Conservation (phyloP, 2,797 vertebrate genomes). For the Harpagifer antarcticus region DNA sequence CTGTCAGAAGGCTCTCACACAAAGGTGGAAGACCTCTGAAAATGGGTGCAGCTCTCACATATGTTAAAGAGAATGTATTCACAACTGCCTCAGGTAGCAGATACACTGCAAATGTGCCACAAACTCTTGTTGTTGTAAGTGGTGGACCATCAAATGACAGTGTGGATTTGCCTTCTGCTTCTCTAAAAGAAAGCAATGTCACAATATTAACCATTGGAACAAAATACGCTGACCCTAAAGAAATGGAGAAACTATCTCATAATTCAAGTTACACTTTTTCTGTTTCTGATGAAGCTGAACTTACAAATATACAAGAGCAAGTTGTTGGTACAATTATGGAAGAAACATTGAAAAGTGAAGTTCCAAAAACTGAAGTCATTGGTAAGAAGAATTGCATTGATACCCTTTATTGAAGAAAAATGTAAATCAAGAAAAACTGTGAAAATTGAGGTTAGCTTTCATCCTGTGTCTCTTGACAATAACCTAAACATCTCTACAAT, state of each 20-base stretch:
- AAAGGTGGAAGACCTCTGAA: conserved; percentile 74
- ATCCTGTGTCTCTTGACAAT: background rate
- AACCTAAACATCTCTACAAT: conserved; percentile 18
- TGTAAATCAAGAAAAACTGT: too few relatives aligned
- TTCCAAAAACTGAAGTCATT: conserved; percentile 6
- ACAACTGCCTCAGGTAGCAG: conserved; percentile 68
- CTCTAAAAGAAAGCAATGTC: conserved; percentile 59
- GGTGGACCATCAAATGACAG: conserved; percentile 65
- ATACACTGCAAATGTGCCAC: conserved; percentile 53
- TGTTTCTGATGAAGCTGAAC: conserved; percentile 56
- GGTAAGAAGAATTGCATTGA: conserved; percentile 29
- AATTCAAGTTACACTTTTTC: conserved; percentile 25
- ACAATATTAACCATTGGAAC: conserved; percentile 68
- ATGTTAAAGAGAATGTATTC: conserved; percentile 71
- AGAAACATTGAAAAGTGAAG: conserved; percentile 1
- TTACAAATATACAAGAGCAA: conserved; percentile 48
- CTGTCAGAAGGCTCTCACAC: conserved; percentile 69
- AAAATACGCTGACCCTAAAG: conserved; percentile 57
- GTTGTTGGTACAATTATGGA: conserved; percentile 42
- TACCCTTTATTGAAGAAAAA: background rate
- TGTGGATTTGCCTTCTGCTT: conserved; percentile 47
- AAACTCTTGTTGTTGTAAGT: conserved; percentile 69
- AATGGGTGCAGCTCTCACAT: conserved; percentile 68
- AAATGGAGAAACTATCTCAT: conserved; percentile 50
- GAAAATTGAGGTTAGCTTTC: background rate